These are phyloP conservation scores for Cyaniris semiargus DNA, from an alignment of 2,888 invertebrate species.

Conservation along the genomic window DNA sequence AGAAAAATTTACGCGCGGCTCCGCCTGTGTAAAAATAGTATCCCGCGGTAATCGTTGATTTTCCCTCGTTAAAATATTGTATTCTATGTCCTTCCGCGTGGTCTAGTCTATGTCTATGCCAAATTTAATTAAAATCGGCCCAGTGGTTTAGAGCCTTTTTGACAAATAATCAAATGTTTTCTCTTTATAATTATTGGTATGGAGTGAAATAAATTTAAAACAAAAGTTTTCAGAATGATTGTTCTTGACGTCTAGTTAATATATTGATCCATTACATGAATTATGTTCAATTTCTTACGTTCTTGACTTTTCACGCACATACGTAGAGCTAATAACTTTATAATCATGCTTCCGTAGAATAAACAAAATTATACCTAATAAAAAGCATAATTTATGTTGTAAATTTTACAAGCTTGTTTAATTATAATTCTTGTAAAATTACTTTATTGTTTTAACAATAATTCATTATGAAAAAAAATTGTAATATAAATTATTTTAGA, in stretches of 20 bases:
- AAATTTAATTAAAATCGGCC: too few species aligned
- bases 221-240: too few species aligned
- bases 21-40: too few species aligned
- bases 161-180: too few species aligned
- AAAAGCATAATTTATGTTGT: neutral
- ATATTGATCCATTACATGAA: neutral
- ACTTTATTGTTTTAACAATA: neutral
- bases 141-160: too few species aligned
- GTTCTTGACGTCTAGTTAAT: neutral
- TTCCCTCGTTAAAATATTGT: too few species aligned
- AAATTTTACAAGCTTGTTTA: neutral
- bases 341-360: neutral
- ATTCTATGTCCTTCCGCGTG: too few species aligned
- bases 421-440: neutral
- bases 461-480: neutral
- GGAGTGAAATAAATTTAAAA: too few species aligned
- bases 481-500: neutral
- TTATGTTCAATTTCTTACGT: neutral
- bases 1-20: too few species aligned
- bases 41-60: too few species aligned
- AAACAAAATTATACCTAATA: slow-evolving; percentile 3
- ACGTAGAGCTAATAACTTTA: slow-evolving; percentile 1
- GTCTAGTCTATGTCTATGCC: too few species aligned
- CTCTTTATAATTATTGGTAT: too few species aligned
- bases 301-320: slow-evolving; percentile 9